A percentile compares a stretch with the other conserved stretches of the same genome.
phyloP scores from a whole-genome alignment of 2,888 invertebrate genomes.

The Pyralis farinalis region DNA sequence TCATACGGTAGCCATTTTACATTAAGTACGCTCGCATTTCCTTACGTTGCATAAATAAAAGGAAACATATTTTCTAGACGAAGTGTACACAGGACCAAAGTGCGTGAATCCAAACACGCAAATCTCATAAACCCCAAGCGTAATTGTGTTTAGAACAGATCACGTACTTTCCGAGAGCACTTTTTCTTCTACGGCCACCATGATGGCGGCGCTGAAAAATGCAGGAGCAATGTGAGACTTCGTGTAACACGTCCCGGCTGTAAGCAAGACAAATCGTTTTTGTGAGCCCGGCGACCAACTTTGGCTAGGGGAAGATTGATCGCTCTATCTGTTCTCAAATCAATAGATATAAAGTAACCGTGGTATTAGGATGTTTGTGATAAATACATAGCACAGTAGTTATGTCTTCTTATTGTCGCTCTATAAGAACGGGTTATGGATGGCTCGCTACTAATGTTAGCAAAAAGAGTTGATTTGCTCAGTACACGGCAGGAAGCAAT shows the following conservation, averaged over 20 bases:
- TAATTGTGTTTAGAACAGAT: constrained; percentile 3
- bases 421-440: too few relatives aligned
- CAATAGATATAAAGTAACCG: too few relatives aligned
- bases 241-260: constrained; percentile 25
- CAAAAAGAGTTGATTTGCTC: too few relatives aligned
- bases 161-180: constrained; percentile 5
- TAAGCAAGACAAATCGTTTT: constrained; percentile 38
- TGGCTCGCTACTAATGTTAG: too few relatives aligned
- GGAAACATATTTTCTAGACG: too few relatives aligned
- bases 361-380: too few relatives aligned
- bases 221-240: constrained; percentile 25
- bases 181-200: constrained; percentile 13
- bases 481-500: too few relatives aligned
- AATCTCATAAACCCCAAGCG: neutral
- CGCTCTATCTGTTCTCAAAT: constrained; percentile 25
- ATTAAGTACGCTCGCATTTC: too few relatives aligned
- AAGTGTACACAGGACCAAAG: neutral
- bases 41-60: too few relatives aligned
- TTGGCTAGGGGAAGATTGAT: constrained; percentile 33
- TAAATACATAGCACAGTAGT: too few relatives aligned
- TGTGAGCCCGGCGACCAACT: constrained; percentile 27
- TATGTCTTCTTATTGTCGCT: too few relatives aligned
- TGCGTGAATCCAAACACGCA: neutral
- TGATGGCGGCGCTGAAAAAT: constrained; percentile 26
- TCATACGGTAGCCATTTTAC: too few relatives aligned